These are phyloP conservation scores for Istiophorus platypterus DNA, from an alignment of 2,113 vertebrate genomes.

Conservation along the genomic window DNA sequence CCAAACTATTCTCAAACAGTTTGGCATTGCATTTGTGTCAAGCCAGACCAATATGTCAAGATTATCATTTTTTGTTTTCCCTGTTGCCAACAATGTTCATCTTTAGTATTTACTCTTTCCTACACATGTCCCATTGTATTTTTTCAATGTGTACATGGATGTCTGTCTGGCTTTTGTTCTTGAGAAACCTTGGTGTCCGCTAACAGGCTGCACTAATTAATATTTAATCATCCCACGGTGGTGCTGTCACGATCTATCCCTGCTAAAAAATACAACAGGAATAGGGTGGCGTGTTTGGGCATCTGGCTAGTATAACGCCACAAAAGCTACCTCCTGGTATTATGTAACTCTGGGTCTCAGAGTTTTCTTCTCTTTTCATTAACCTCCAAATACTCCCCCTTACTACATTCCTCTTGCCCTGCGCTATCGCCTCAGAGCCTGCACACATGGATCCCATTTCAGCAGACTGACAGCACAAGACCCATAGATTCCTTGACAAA, in stretches of 20 bases:
- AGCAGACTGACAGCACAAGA: constrained; percentile 22
- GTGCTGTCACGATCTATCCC: constrained; percentile 54
- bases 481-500: not conserved
- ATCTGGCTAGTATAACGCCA: constrained; percentile 8
- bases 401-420: constrained; percentile 28
- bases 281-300: constrained; percentile 40
- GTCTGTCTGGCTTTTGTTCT: constrained; percentile 32
- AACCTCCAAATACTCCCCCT: constrained; percentile 35
- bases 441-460: constrained; percentile 52
- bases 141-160: not conserved
- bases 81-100: not conserved
- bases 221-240: constrained; percentile 72
- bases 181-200: constrained; percentile 69
- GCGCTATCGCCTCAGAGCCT: constrained; percentile 15
- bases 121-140: not conserved
- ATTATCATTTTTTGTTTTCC: not conserved
- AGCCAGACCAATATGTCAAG: not conserved
- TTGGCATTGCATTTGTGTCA: not conserved
- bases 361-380: constrained; percentile 44
- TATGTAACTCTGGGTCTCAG: constrained; percentile 47
- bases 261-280: constrained; percentile 70
- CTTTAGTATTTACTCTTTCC: not conserved
- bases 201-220: constrained; percentile 75
- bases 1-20: not conserved
- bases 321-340: constrained; percentile 34